phyloP scores from a whole-genome alignment of 2,113 vertebrate genomes.

The Phrynosoma platyrhinos region DNA sequence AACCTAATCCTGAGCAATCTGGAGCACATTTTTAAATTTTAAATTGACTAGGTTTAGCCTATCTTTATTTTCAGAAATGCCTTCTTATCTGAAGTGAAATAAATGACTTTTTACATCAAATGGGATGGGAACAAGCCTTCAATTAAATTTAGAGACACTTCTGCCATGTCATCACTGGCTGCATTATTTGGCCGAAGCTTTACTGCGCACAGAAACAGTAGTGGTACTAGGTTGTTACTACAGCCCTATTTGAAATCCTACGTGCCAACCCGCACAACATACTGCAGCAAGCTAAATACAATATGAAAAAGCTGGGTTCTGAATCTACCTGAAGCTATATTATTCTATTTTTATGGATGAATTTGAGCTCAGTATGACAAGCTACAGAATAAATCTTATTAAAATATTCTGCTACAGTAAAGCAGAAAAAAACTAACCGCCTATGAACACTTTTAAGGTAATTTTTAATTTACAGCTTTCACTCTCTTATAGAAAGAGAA shows the following conservation, averaged over 20 bases:
- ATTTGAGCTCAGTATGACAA: background rate
- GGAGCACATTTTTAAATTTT: background rate
- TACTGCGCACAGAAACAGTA: background rate
- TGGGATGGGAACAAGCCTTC: background rate
- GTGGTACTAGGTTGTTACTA: background rate
- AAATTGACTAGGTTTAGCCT: background rate
- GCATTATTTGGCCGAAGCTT: background rate
- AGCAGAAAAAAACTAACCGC: background rate
- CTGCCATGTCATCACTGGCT: background rate
- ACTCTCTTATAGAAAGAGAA: no score
- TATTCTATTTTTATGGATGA: background rate
- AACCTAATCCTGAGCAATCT: background rate
- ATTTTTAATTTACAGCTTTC: background rate
- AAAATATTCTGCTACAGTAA: background rate
- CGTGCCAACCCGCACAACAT: constrained; percentile 15
- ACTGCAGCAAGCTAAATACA: background rate
- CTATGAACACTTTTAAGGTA: background rate
- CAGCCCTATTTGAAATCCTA: background rate
- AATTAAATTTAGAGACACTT: constrained; percentile 6
- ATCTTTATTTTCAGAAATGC: background rate
- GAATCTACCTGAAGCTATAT: background rate
- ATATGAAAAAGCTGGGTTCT: background rate
- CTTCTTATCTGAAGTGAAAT: background rate
- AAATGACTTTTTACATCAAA: background rate
- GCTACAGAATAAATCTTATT: no score